Base-by-base conservation (phyloP, 2,888 invertebrate species). In the Pteria penguin region DNA sequence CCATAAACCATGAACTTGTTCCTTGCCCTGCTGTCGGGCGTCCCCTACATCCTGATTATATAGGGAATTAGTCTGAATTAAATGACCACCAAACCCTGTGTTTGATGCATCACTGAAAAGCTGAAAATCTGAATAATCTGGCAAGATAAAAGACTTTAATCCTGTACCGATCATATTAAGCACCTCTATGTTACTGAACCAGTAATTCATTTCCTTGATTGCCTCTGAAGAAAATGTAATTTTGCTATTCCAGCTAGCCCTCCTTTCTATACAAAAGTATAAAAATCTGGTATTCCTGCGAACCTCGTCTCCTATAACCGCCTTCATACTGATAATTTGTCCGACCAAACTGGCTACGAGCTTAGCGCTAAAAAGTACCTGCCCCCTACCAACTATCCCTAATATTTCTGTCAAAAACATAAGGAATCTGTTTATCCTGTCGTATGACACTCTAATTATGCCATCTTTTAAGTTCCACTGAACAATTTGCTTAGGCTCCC, bases 191-290 rank as follows among this genome's bases (percentile, higher is more conserved):
- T 33, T 63, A 32, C 63, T 29, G 31, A 8, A 5, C 72, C 72
- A 76, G 45, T 63, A 68, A 22, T 5, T 27, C n/a, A 69, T 14
- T n/a, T 70, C 63, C 18, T 4, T 18, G 22, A 29, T 45, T 27
- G 75, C 69, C 31, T 70, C 29, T 31, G 22, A 31, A 29, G 55
- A 60, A 11, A 63, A 27, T 2, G 31, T 22, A 4, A 75, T 29
- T 4, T 68, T 68, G 14, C 68, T 60, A 27, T 65, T 62, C 69
- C 75, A 75, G 29, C 76, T 76, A 4, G 67, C 76, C 57, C 72
- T 54, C 2, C 32, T 2, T 4, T 66, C 58, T 27, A 72, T 67
- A 72, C 71, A 76, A 18, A 36, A 65, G 31, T 67, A 72, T 33
- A 76, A 36, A 29, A 54, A 57, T 24, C 71, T 60, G 2, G 72